These are phyloP conservation scores for Petroica traversi DNA, from an alignment of 2,113 vertebrate genomes.

Conservation along the genomic window DNA sequence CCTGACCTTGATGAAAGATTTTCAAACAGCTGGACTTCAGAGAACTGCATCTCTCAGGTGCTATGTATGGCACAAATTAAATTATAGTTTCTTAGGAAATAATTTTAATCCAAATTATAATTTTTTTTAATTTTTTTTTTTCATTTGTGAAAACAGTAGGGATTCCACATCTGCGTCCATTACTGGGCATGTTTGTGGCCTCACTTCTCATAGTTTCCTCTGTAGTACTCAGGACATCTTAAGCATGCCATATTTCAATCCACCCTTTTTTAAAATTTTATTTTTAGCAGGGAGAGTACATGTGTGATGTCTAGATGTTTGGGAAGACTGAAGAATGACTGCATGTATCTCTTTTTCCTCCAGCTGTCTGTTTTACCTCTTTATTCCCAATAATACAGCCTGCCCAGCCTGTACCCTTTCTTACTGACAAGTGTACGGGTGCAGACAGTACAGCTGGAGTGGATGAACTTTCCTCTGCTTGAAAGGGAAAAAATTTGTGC, in stretches of 20 bases:
- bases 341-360: not conserved
- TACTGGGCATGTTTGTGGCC: not conserved
- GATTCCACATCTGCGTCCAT: not conserved
- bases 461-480: not conserved
- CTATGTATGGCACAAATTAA: not conserved
- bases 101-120: not conserved
- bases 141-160: not conserved
- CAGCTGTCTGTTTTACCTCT: not conserved
- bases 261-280: not conserved
- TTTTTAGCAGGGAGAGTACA: not conserved
- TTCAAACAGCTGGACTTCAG: not conserved
- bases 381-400: not conserved
- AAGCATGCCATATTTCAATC: not conserved
- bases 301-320: not conserved
- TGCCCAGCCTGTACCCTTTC: not conserved
- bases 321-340: not conserved
- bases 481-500: not conserved
- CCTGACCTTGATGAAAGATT: conserved; percentile 25
- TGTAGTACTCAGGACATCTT: not conserved
- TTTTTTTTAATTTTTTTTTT: not conserved
- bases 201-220: not conserved
- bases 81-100: not conserved
- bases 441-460: not conserved
- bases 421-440: not conserved
- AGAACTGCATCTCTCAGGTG: not conserved